A percentile compares a stretch with the other conserved stretches of the same genome.
Conservation (phyloP, 1,140 invertebrate species). For the Musca vetustissima region DNA sequence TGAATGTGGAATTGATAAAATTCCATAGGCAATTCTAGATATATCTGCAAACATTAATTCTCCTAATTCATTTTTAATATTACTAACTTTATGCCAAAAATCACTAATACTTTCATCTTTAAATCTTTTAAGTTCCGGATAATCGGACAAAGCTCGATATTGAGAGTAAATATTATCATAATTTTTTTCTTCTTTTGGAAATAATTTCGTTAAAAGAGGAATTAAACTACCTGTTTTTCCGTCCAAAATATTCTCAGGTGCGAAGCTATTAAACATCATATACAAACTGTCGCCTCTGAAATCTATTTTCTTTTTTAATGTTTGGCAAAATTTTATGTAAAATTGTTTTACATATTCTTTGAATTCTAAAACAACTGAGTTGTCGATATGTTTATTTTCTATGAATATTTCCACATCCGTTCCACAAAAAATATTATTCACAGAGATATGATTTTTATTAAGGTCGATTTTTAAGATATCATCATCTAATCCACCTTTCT, state of each 20-base stretch:
- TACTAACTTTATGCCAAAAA: neutral
- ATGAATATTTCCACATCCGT: too few species aligned
- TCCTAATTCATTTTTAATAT: constrained; percentile 4
- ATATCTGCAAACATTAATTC: constrained; percentile 8
- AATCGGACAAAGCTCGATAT: too few species aligned
- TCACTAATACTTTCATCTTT: neutral
- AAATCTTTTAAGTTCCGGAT: neutral
- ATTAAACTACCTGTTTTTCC: neutral
- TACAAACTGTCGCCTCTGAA: too few species aligned
- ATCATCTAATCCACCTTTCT: neutral
- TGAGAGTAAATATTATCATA: neutral
- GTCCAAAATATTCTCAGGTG: neutral
- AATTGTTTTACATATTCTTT: too few species aligned
- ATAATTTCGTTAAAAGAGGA: neutral
- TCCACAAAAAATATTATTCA: neutral
- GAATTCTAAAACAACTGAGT: neutral
- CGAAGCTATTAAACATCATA: too few species aligned
- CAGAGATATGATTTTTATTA: neutral
- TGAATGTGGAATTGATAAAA: constrained; percentile 6
- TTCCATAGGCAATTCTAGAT: neutral
- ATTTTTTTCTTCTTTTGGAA: too few species aligned
- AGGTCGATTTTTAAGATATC: neutral
- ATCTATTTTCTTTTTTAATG: too few species aligned
- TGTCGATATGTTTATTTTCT: neutral
- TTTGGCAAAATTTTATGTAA: too few species aligned